Base-by-base conservation (phyloP, 2,888 invertebrate genomes). In the Eledone cirrhosa region DNA sequence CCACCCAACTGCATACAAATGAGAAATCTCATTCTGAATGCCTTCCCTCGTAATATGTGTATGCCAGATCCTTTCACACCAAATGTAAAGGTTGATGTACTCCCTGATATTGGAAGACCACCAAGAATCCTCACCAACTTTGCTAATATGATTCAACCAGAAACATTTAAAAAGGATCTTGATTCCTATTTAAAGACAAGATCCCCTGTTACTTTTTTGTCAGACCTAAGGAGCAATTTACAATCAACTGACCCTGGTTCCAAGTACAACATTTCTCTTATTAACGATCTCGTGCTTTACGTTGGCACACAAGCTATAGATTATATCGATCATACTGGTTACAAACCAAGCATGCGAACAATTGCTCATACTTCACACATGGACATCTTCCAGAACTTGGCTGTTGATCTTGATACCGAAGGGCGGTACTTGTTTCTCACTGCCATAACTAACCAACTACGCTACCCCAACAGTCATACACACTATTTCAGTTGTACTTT, bases 341-440 rank as follows among this genome's bases (percentile, higher is more conserved):
- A 95, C 86, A 95, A 96, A 1, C 98, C 98, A 0, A 98, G 95
- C 89, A 97, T 98, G 94, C 94, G 96, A 72, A 98, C 98, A n/a
- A 98, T 99, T 83, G 89, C 89, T 48, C 98, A 99, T 90, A 97
- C 98, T 48, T 95, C 99, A 0, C 99, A 98, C 91, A 99, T 99
- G 98, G 99, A 99, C 91, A 99, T 99, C 85, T 99, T 99, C 93
- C 99, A 99, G 92, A 99, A 98, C 92, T 93, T 99, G 85, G 98
- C 98, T 0, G 98, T 99, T 0, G 98, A 98, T 91, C 93, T 99
- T 83, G 99, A 99, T 91, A 98, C 96, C 19, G 99, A 99, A 92
- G 99, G 92, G 78, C 94, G 97, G 75, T 99, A 99, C 91, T 92
- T 99, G 87, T 98, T 99, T 92, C 93, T 99, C 89, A 99, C 99